Evolutionary conservation across 2,797 vertebrate genomes (phyloP), one percentile per base, ranked within the genome.

Genomic region (Mionectes olivaceus): DNA sequence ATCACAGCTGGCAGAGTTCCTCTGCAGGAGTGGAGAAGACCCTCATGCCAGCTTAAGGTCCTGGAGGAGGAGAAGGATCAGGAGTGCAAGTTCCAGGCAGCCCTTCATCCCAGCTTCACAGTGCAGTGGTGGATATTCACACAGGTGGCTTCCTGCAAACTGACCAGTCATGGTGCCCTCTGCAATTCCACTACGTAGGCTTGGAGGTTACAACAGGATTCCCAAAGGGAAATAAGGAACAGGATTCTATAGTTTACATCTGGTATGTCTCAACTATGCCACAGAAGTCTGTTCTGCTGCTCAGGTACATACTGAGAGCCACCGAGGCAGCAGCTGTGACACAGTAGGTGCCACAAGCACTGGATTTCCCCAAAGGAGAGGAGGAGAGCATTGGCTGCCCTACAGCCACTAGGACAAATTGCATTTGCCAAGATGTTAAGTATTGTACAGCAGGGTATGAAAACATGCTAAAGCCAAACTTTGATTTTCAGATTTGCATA

Each of bases 1-100:
- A 53, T 19, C 0, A 0, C 23, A 25, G 27, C 1, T 75, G 53
- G 17, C 25, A 80, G 47, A 49, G 33, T 5, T 75, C 3, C 13
- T 25, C 13, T 10, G 1, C 22, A 13, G 15, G 39, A 83, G 19
- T 10, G 28, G 71, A 76, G 59, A 63, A n/a, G 28, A 30, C 27
- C 33, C 25, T 52, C 11, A 9, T 18, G 25, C 13, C 57, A 71
- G n/a, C 12, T 46, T 46, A 60, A 64, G 37, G 41, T 23, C 21
- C 21, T 32, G n/a, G 47, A 74, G 60, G 49, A 71, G 25, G 37
- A 49, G 44, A 67, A 73, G 39, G n/a, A 30, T 30, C 19, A 21
- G 49, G 39, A 53, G 33, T 16, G 52, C 37, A 89, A 24, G 52
- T 32, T 68, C 18, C 44, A 50, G 43, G 23, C 23, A 25, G 7